Evolutionary conservation across 2,113 vertebrate genomes (phyloP).

Genomic region (Lamprologus speciosus): DNA sequence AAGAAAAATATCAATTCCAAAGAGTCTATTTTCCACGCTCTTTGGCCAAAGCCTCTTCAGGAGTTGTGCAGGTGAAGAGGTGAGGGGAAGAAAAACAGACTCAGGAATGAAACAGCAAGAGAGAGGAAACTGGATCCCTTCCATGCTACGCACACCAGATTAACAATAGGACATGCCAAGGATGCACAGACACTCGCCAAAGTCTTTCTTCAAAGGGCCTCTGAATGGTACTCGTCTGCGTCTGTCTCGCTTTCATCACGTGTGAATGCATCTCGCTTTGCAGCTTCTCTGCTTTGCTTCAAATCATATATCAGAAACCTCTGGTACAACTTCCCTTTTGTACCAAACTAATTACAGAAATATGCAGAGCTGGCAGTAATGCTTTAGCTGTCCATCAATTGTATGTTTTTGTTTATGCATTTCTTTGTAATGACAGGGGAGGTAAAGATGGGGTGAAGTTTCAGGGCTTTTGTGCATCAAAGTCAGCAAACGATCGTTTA

Average conservation of each 20-base stretch:
- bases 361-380: not conserved
- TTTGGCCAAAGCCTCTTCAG: conserved; percentile 8
- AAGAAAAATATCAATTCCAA: not conserved
- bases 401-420: conserved; percentile 10
- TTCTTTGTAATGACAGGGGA: conserved; percentile 3
- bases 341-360: not conserved
- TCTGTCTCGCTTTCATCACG: not conserved
- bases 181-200: conserved; percentile 29
- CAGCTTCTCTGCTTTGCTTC: not conserved
- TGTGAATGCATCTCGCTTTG: not conserved
- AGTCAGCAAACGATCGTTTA: not conserved
- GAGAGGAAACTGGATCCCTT: conserved; percentile 34
- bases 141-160: conserved; percentile 5
- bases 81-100: conserved; percentile 16
- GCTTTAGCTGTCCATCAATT: not conserved
- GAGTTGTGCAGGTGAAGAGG: conserved; percentile 27
- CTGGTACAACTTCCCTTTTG: not conserved
- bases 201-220: not conserved
- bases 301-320: not conserved
- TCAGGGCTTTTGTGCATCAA: not conserved
- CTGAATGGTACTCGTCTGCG: not conserved
- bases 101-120: conserved; percentile 9
- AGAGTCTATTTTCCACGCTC: not conserved
- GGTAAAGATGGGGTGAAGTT: not conserved
- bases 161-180: not conserved